Percentiles rank a stretch among this genome's conserved stretches.
Evolutionary conservation across 2,113 vertebrate species (phyloP).

Genomic region (Platycercus adscitus): DNA sequence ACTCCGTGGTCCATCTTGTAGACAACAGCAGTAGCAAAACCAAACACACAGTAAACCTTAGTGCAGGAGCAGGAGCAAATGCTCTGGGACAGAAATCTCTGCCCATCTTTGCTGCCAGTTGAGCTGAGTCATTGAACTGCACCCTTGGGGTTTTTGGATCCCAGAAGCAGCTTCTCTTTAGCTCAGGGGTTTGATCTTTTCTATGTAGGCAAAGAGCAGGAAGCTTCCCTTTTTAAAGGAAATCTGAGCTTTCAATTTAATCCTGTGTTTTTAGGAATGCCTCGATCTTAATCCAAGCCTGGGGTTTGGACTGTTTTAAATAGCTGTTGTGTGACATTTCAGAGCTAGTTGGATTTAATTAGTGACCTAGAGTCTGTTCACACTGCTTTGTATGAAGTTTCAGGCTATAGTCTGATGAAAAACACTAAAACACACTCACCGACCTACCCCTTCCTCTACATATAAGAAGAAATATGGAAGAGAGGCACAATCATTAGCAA

Average conservation of each 20-base stretch:
- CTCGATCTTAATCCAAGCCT: constrained; percentile 36
- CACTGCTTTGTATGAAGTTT: not conserved
- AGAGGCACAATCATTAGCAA: constrained; percentile 1
- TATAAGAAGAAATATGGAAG: not conserved
- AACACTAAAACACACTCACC: not conserved
- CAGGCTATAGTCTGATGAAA: constrained; percentile 18
- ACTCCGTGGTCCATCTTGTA: not conserved
- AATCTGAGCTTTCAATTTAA: constrained; percentile 57
- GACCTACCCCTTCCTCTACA: not conserved
- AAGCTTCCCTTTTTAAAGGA: constrained; percentile 49
- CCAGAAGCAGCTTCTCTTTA: constrained; percentile 20
- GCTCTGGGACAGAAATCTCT: not conserved
- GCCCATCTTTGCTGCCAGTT: not conserved
- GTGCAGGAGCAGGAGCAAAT: rapidly evolving
- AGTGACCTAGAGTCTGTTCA: constrained; percentile 6
- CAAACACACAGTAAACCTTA: not conserved
- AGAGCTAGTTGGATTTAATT: constrained; percentile 36
- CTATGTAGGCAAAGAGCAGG: constrained; percentile 1
- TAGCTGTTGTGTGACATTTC: constrained; percentile 46
- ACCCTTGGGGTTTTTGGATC: not conserved
- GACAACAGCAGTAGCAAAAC: not conserved
- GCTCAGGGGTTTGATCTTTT: constrained; percentile 18
- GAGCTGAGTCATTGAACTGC: not conserved
- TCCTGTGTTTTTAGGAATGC: constrained; percentile 54
- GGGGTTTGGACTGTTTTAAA: constrained; percentile 45